Conservation (phyloP, 2,113 vertebrate genomes). For the Dicrurus megarhynchus region DNA sequence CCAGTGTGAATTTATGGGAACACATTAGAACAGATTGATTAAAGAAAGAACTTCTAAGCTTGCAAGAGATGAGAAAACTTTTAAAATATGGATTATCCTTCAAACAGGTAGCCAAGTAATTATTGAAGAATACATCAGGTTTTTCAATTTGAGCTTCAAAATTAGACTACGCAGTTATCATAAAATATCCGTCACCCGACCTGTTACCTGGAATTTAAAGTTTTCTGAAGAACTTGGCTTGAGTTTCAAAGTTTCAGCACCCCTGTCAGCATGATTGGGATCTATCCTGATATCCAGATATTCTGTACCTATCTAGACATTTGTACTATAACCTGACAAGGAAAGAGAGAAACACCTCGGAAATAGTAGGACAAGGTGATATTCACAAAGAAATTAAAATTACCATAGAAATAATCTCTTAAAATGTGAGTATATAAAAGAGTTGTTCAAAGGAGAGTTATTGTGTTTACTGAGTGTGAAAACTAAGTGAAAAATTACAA, state of each 20-base stretch:
- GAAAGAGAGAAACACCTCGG: background rate
- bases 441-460: background rate
- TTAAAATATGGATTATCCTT: constrained; percentile 36
- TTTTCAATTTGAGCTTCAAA: background rate
- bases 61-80: background rate
- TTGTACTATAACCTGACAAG: background rate
- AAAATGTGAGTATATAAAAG: background rate
- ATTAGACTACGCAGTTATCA: background rate
- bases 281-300: background rate
- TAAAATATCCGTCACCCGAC: background rate
- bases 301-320: background rate
- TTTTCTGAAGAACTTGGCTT: background rate
- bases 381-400: background rate
- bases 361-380: background rate
- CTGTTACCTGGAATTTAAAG: background rate
- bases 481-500: background rate
- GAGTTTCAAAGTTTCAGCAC: background rate
- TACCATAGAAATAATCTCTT: background rate
- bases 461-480: background rate
- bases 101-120: constrained; percentile 1
- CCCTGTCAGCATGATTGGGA: background rate
- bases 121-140: constrained; percentile 6
- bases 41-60: background rate
- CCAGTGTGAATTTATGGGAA: constrained; percentile 9
- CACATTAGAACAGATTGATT: background rate